phyloP scores from a whole-genome alignment of 2,797 vertebrate genomes.

The Sus cebifrons region DNA sequence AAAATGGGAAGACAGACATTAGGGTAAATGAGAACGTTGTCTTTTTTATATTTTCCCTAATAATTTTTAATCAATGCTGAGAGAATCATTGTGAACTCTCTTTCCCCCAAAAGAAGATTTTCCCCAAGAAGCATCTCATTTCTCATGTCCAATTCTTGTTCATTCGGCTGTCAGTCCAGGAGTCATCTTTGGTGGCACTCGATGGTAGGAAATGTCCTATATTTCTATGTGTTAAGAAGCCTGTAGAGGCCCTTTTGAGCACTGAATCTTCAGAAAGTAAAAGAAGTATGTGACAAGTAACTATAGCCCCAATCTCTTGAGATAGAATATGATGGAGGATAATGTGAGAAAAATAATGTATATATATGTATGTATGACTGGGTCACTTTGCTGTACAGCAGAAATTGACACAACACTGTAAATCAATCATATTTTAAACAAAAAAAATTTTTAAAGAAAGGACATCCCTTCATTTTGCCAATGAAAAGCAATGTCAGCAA shows the following conservation, averaged over 20 bases:
- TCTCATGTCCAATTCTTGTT: neutral
- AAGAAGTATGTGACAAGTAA: neutral
- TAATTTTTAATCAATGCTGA: neutral
- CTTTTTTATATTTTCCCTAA: neutral
- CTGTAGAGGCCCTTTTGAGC: neutral
- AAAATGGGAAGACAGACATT: neutral
- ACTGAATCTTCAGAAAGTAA: neutral
- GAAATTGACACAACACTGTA: too few relatives aligned
- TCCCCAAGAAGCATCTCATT: neutral
- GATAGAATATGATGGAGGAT: too few relatives aligned
- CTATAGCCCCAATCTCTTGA: too few relatives aligned
- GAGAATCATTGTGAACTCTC: neutral
- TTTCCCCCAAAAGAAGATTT: neutral
- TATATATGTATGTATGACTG: too few relatives aligned
- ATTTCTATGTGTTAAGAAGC: constrained; percentile 1
- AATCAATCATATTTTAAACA: too few relatives aligned
- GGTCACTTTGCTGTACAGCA: too few relatives aligned
- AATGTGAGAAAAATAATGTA: too few relatives aligned
- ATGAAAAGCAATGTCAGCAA: constrained; percentile 13
- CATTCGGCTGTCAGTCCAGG: neutral
- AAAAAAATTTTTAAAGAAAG: neutral
- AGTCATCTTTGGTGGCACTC: neutral
- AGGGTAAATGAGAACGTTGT: neutral
- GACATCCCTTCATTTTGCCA: constrained; percentile 48
- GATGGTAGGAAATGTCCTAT: neutral